Evolutionary conservation across 2,888 invertebrate genomes (phyloP).

Genomic region (Acleris literana): DNA sequence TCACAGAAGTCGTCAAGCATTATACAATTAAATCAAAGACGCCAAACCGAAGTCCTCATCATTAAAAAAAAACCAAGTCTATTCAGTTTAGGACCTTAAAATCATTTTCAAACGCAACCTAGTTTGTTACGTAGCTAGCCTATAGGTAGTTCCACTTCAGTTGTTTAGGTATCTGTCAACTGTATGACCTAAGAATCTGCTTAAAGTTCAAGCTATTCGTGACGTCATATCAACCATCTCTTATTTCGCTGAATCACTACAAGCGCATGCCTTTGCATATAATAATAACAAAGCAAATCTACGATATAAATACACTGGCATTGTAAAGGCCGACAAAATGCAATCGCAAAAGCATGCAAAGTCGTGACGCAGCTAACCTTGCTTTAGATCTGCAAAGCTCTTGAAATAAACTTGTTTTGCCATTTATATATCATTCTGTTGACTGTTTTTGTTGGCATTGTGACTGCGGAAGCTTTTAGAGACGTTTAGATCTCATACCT

Average conservation of each 20-base stretch:
- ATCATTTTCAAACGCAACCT: too few relatives aligned
- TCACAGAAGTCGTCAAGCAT: too few relatives aligned
- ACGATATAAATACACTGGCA: conserved; percentile 18
- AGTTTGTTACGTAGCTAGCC: too few relatives aligned
- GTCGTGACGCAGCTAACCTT: conserved; percentile 29
- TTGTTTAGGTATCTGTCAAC: too few relatives aligned
- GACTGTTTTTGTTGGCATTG: too few relatives aligned
- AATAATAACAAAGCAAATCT: conserved; percentile 11
- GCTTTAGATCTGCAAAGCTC: conserved; percentile 11
- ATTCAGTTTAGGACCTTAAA: too few relatives aligned
- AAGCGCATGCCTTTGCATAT: background rate
- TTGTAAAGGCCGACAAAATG: conserved; percentile 19
- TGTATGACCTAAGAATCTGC: background rate
- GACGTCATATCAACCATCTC: background rate
- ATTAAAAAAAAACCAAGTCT: too few relatives aligned
- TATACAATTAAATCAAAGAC: too few relatives aligned
- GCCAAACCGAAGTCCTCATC: too few relatives aligned
- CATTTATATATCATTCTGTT: background rate
- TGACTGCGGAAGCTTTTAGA: too few relatives aligned
- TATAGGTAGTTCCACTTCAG: too few relatives aligned
- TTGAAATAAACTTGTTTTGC: conserved; percentile 9
- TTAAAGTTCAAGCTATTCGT: background rate
- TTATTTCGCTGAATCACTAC: background rate
- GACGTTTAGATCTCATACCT: too few relatives aligned
- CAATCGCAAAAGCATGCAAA: conserved; percentile 1